Base-by-base conservation (phyloP, 2,888 invertebrate species). In the Euspilapteryx auroguttella region DNA sequence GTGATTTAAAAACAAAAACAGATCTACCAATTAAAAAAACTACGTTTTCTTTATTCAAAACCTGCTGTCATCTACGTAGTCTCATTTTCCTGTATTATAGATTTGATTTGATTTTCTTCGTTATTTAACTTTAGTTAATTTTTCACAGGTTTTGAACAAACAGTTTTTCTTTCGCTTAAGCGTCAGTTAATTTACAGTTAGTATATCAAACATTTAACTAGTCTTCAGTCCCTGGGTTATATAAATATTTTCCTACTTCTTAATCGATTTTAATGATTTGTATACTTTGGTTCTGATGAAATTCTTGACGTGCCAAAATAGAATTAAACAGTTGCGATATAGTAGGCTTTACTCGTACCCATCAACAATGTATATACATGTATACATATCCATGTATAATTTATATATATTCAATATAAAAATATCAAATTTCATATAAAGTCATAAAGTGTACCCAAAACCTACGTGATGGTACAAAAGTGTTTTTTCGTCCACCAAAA, bases 371-470 rank as follows among this genome's bases (percentile, higher is more conserved):
- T 75, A 64, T 73, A 69, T 73, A 73, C 69, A 73, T 71, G 71
- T 73, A 69, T 71, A 75, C 71, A 71, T 73, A 71, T 64, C 57
- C 69, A 71, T 73, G 73, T 73, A 73, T 71, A 73, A 69, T 73
- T 71, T 73, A 73, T 73, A 73, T 73, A 73, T 73, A 71, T 71
- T 69, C 63, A 71, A 69, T 73, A 73, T 65, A 75, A 75, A 75
- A 75, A 75, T 73, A 73, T 73, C 56, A 71, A 73, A 71, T 73
- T 75, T 75, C 57, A 73, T 75, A 73, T 73, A 75, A 75, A 75
- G 73, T 71, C 71, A 71, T 71, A 75, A 75, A 75, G 69, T 73
- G 75, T 75, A 75, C 75, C 75, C 75, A 75, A 75, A 75, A 73
- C 71, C 73, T 75, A 75, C 73, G 65, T 66, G 68, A 63, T 71